Percentiles rank a stretch among this genome's conserved stretches.
These are phyloP conservation scores for Zalophus californianus DNA, from an alignment of 2,797 vertebrate genomes.

Conservation along the genomic window DNA sequence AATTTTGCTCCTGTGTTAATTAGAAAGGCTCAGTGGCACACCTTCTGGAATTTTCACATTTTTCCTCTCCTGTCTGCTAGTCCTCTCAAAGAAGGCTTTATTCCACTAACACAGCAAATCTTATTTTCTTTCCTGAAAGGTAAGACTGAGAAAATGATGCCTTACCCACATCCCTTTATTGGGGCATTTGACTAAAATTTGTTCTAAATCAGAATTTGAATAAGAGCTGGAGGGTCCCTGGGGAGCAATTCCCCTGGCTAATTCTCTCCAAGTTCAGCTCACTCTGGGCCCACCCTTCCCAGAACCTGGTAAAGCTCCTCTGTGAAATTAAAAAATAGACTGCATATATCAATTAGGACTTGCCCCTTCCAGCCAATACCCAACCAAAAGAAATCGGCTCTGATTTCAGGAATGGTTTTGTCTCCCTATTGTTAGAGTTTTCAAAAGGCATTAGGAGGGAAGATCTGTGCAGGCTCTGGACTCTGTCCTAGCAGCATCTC, in stretches of 20 bases:
- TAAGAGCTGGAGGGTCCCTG: not conserved
- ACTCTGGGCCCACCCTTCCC: not conserved
- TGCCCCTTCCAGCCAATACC: not conserved
- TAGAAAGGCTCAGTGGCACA: not conserved
- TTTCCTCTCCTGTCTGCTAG: not conserved
- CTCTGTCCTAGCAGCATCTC: not conserved
- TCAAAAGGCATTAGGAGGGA: not conserved
- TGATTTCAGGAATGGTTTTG: not conserved
- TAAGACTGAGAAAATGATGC: not conserved
- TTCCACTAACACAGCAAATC: slow-evolving; percentile 28
- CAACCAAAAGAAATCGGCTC: not conserved
- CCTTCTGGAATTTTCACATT: not conserved
- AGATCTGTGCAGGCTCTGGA: not conserved
- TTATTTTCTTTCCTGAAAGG: slow-evolving; percentile 25
- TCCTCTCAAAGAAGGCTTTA: slow-evolving; percentile 8
- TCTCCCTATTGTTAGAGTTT: not conserved
- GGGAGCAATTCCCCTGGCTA: not conserved
- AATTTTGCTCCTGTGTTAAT: not conserved
- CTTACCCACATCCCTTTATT: not conserved
- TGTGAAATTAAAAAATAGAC: not conserved
- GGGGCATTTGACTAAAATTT: not conserved
- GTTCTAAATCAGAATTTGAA: not conserved
- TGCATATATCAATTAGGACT: not conserved
- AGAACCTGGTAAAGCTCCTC: not conserved
- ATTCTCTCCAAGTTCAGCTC: not conserved